Evolutionary conservation across 2,797 vertebrate genomes (phyloP), one percentile per base, ranked within the genome.

Genomic region (Glossophaga mutica): DNA sequence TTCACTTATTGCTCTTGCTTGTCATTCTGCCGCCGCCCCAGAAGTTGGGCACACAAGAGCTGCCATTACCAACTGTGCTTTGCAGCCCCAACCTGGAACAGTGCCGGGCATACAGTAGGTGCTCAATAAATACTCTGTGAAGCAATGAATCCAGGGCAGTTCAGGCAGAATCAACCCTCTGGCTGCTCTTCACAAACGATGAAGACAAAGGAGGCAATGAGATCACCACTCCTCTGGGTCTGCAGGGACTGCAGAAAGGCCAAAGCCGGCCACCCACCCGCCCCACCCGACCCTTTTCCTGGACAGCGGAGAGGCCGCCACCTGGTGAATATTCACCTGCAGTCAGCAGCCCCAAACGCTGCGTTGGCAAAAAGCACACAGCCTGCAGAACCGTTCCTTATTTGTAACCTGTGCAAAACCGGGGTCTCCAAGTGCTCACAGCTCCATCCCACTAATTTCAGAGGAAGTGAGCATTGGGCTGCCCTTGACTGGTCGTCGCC

Each of bases 241-340:
- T 70, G 57, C 8, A 4, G 50, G 9, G 37, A 15, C 24, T 3
- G 34, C 9, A 11, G 26, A 21, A 6, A 57, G 84, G 79, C 46
- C 83, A 21, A 6, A 52, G 81, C n/a, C 19, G 44, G 21, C 29
- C 0, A 0, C 32, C 15, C 4, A 29, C 9, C 15, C 0, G 0
- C 3, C 39, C 32, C 9, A 5, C 14, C 62, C 26, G 37, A 2
- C 2, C 70, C 24, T 46, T 11, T 22, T 67, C 87, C 3, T 34
- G 48, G 65, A 96, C 46, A 0, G 2, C 62, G 29, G 67, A 34
- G 81, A 16, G 29, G 24, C 74, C 0, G 26, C 39, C 94, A 19
- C 29, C 86, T 86, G 37, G 5, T 19, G 52, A 16, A n/a, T 4
- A 55, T 1, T 42, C 29, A 34, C 68, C 74, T n/a, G 83, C 37